A percentile compares a stretch with the other conserved stretches of the same genome.
phyloP scores from a whole-genome alignment of 2,888 invertebrate genomes.

The Pegoplata infirma region DNA sequence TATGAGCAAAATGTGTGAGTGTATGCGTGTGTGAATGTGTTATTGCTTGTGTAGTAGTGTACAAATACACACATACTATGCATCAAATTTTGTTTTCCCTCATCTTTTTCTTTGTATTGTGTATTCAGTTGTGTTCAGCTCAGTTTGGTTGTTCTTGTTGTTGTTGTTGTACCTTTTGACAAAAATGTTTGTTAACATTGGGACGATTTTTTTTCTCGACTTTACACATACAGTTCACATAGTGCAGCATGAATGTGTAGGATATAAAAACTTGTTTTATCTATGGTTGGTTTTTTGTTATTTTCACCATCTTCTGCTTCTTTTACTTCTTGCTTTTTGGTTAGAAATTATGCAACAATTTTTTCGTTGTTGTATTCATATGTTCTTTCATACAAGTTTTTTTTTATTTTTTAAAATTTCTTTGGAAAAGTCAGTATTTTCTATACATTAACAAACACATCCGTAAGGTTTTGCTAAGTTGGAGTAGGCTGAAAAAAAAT shows the following conservation, averaged over 20 bases:
- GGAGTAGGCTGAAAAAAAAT: too few relatives aligned
- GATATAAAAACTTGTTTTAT: background rate
- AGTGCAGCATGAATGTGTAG: background rate
- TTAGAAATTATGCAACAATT: background rate
- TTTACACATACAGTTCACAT: background rate
- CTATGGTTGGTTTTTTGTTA: background rate
- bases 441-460: too few relatives aligned
- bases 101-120: too few relatives aligned
- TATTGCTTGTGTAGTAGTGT: too few relatives aligned
- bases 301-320: background rate
- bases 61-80: too few relatives aligned
- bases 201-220: background rate
- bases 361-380: background rate
- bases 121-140: background rate
- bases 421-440: background rate
- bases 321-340: background rate
- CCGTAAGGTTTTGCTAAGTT: too few relatives aligned
- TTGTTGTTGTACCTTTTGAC: background rate
- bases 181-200: constrained; percentile 1
- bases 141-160: background rate
- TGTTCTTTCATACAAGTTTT: background rate
- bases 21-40: background rate
- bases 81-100: too few relatives aligned
- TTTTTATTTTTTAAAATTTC: too few relatives aligned
- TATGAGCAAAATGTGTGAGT: too few relatives aligned